phyloP scores from a whole-genome alignment of 2,113 vertebrate genomes.

The Brevimyrus niger region DNA sequence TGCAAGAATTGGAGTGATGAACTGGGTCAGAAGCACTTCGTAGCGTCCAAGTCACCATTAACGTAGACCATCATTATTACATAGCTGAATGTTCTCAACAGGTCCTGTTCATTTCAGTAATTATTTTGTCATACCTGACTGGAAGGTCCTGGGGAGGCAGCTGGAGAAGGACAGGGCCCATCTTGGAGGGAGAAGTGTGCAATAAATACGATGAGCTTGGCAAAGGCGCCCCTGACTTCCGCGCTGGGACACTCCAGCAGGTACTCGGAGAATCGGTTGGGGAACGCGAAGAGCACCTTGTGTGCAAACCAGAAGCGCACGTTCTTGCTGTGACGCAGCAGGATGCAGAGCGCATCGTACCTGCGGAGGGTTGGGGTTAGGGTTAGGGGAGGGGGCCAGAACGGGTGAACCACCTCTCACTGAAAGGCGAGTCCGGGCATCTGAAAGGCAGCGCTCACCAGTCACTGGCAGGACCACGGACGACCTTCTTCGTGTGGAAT shows the following conservation, averaged over 20 bases:
- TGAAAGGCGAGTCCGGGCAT: too few species aligned
- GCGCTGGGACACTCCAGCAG: conserved; percentile 96
- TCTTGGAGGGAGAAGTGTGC: conserved; percentile 99
- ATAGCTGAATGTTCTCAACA: neutral
- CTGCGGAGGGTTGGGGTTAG: too few species aligned
- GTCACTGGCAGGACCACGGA: conserved; percentile 95
- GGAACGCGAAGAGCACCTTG: conserved; percentile 91
- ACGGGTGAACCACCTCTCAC: neutral
- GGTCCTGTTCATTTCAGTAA: neutral
- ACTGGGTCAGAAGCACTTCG: neutral
- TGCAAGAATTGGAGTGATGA: neutral
- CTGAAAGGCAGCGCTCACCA: conserved; percentile 64
- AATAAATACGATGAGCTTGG: conserved; percentile 98
- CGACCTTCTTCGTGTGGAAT: conserved; percentile 99
- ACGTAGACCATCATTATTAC: neutral
- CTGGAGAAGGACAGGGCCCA: conserved; percentile 91
- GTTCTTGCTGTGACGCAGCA: conserved; percentile 98
- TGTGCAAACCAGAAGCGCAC: conserved; percentile 99
- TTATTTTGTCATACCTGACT: conserved; percentile 69
- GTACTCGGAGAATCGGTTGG: conserved; percentile 96
- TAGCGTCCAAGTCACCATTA: neutral
- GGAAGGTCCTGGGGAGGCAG: conserved; percentile 89
- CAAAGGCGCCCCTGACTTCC: conserved; percentile 94
- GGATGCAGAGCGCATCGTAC: conserved; percentile 97
- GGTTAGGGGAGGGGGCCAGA: conserved; percentile 11